Conservation (phyloP, 2,113 vertebrate genomes). For the Misgurnus anguillicaudatus region DNA sequence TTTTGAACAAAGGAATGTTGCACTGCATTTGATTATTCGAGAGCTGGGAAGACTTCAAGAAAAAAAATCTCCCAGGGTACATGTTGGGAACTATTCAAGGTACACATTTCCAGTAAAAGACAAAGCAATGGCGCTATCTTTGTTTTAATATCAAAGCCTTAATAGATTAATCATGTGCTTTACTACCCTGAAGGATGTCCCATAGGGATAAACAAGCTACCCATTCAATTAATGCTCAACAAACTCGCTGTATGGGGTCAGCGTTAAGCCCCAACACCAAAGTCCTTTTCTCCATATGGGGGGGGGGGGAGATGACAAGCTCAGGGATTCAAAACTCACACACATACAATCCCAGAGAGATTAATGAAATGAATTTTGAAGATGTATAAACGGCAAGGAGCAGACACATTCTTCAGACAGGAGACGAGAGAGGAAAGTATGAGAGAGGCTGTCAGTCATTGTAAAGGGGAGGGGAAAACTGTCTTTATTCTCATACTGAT, state of each 20-base stretch:
- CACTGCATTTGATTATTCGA: slow-evolving; percentile 53
- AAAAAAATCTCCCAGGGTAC: slow-evolving; percentile 37
- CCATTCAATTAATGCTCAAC: slow-evolving; percentile 70
- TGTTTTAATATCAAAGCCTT: slow-evolving; percentile 35
- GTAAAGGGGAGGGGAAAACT: slow-evolving; percentile 20
- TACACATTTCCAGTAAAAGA: slow-evolving; percentile 32
- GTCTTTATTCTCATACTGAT: slow-evolving; percentile 60
- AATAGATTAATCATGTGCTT: slow-evolving; percentile 52
- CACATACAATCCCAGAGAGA: slow-evolving; percentile 54
- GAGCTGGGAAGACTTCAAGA: slow-evolving; percentile 32
- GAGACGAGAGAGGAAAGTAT: slow-evolving; percentile 31
- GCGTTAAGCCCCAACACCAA: slow-evolving; percentile 55
- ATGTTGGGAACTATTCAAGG: slow-evolving; percentile 33
- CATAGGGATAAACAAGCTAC: slow-evolving; percentile 65
- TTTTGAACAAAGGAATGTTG: slow-evolving; percentile 61
- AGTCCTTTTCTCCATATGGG: slow-evolving; percentile 52
- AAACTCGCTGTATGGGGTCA: slow-evolving; percentile 68
- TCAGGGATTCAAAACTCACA: slow-evolving; percentile 21
- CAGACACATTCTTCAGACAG: slow-evolving; percentile 32
- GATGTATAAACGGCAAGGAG: slow-evolving; percentile 53
- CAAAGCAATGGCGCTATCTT: slow-evolving; percentile 10
- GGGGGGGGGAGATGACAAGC: slow-evolving; percentile 17
- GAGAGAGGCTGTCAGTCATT: slow-evolving; percentile 27
- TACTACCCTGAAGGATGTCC: slow-evolving; percentile 62
- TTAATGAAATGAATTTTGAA: slow-evolving; percentile 53